These are phyloP conservation scores for Priocnemis perturbator DNA, from an alignment of 2,888 invertebrate species.

Conservation along the genomic window DNA sequence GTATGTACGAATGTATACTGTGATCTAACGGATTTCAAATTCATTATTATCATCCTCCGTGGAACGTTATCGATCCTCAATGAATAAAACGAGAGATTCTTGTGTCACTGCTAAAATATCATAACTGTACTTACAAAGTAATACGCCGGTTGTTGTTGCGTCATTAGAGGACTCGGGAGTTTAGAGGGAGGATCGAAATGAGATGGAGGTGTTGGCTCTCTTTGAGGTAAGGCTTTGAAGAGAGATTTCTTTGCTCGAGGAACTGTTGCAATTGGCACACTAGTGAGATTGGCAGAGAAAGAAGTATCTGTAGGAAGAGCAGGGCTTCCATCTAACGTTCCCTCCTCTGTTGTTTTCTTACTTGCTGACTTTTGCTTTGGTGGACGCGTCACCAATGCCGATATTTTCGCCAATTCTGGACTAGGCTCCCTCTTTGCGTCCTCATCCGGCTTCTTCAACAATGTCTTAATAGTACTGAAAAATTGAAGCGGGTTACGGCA, in stretches of 20 bases:
- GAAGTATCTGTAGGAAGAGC: slow-evolving; percentile 67
- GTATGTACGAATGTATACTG: too few relatives aligned
- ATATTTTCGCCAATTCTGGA: slow-evolving; percentile 89
- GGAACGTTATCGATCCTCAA: too few relatives aligned
- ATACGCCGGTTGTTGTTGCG: slow-evolving; percentile 62
- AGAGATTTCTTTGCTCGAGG: slow-evolving; percentile 67
- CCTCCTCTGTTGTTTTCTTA: slow-evolving; percentile 72
- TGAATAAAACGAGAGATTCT: too few relatives aligned
- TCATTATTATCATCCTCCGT: too few relatives aligned
- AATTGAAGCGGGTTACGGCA: slow-evolving; percentile 13
- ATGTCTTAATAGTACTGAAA: slow-evolving; percentile 81
- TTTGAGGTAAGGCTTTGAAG: slow-evolving; percentile 64
- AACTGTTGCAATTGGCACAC: slow-evolving; percentile 60
- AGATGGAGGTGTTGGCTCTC: slow-evolving; percentile 56
- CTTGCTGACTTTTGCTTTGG: slow-evolving; percentile 82
- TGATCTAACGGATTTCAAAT: too few relatives aligned
- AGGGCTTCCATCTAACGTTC: slow-evolving; percentile 65
- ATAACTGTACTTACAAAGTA: slow-evolving; percentile 68
- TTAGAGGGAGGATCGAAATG: slow-evolving; percentile 54
- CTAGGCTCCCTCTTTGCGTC: slow-evolving; percentile 82
- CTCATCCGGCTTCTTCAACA: slow-evolving; percentile 80
- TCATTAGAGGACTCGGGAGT: slow-evolving; percentile 52
- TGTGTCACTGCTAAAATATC: slow-evolving; percentile 26
- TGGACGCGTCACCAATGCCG: slow-evolving; percentile 88
- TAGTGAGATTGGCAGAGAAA: slow-evolving; percentile 66